Evolutionary conservation across 2,113 vertebrate species (phyloP).

Genomic region (Riparia riparia): DNA sequence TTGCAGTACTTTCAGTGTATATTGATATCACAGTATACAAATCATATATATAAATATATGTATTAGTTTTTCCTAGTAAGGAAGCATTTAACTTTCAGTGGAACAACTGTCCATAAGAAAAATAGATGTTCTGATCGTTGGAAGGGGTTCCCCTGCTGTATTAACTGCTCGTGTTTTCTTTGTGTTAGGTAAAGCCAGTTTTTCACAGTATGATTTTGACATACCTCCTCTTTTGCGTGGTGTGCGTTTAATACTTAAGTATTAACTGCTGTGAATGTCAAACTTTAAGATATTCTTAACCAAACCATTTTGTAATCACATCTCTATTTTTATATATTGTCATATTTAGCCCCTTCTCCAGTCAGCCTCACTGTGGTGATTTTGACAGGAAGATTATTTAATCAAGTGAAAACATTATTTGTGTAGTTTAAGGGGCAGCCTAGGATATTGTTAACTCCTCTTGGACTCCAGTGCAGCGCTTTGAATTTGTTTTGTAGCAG

Average conservation of each 20-base stretch:
- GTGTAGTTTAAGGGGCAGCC: neutral
- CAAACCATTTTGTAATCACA: slow-evolving; percentile 65
- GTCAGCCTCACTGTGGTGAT: neutral
- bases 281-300: slow-evolving; percentile 55
- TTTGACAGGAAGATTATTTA: slow-evolving; percentile 1
- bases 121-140: slow-evolving; percentile 34
- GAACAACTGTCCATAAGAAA: slow-evolving; percentile 76
- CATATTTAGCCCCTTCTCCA: slow-evolving; percentile 30
- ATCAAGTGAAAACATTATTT: slow-evolving; percentile 17
- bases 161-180: slow-evolving; percentile 56
- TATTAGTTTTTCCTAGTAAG: slow-evolving; percentile 78
- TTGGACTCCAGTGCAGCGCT: neutral
- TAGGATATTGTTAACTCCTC: neutral
- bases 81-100: slow-evolving; percentile 74
- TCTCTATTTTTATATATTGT: slow-evolving; percentile 58
- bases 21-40: slow-evolving; percentile 78
- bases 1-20: slow-evolving; percentile 87
- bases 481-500: neutral
- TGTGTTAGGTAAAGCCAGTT: slow-evolving; percentile 59
- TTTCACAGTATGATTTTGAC: slow-evolving; percentile 61
- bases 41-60: slow-evolving; percentile 79
- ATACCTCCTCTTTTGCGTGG: slow-evolving; percentile 62
- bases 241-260: slow-evolving; percentile 63
- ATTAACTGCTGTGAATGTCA: slow-evolving; percentile 74
- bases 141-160: slow-evolving; percentile 39